A percentile compares a stretch with the other conserved stretches of the same genome.
phyloP scores from a whole-genome alignment of 1,140 invertebrate species.

The Ips nitidus region DNA sequence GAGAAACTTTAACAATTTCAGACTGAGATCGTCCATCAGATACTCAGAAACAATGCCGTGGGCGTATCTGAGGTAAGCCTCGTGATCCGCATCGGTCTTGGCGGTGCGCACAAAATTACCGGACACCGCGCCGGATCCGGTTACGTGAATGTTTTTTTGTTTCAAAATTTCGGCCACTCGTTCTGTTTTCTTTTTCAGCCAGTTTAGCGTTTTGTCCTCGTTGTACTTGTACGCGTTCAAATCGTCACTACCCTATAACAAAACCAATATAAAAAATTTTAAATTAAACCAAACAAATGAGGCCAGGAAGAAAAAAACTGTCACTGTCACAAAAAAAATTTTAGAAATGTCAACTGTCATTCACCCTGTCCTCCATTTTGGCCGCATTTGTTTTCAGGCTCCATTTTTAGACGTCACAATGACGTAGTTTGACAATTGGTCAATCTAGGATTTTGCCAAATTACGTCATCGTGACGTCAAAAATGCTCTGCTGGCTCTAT shows the following conservation, averaged over 20 bases:
- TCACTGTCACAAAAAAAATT: background rate
- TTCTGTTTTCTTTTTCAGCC: constrained; percentile 69
- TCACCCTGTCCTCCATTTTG: background rate
- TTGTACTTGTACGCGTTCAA: constrained; percentile 77
- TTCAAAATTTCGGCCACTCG: constrained; percentile 64
- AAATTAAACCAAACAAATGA: too few species aligned
- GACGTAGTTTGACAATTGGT: too few species aligned
- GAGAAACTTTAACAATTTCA: constrained; percentile 61
- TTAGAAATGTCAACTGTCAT: too few species aligned
- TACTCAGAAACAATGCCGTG: constrained; percentile 71
- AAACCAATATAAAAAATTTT: background rate
- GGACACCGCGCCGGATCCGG: constrained; percentile 64
- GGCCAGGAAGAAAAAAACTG: too few species aligned
- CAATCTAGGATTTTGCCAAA: too few species aligned
- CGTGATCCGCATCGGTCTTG: constrained; percentile 51
- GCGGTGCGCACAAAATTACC: constrained; percentile 64
- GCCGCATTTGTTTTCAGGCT: background rate
- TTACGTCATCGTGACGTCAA: too few species aligned
- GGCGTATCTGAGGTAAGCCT: constrained; percentile 67
- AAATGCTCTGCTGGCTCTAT: too few species aligned
- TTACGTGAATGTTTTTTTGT: constrained; percentile 69
- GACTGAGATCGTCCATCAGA: constrained; percentile 63
- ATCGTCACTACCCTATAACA: constrained; percentile 61
- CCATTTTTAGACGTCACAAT: too few species aligned
- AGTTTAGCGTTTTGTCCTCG: constrained; percentile 71